Evolutionary conservation across 2,797 vertebrate species (phyloP), one percentile per base, ranked within the genome.

Genomic region (Okamejei kenojei): DNA sequence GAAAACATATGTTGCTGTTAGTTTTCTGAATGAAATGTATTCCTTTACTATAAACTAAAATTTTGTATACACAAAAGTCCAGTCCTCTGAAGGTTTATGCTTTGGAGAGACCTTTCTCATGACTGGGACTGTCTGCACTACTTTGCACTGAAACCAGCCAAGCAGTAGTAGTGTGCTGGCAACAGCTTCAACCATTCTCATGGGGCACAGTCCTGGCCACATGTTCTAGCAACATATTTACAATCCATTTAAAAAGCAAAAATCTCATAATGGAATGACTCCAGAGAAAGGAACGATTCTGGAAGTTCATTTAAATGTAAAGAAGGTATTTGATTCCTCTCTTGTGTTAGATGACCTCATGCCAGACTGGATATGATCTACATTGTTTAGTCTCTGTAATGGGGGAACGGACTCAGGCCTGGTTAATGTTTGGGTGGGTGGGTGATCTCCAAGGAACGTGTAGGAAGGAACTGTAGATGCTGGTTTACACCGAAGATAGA

Each of bases 1-100:
- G 82, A 63, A 86, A 63, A 86, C 54, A 63, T 32, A 29, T 29
- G 63, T n/a, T 6, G 26, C 29, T 86, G 29, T 65, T 86, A 61
- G 29, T 86, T 32, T 58, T 86, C 82, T 32, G 29, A 65, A 86
- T 86, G 61, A 63, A 86, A n/a, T 65, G 61, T 86, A 86, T 86
- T 65, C 58, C n/a, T 63, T 58, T 19, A 17, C 29, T 17, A 86
- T 86, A 86, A 86, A 86, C 63, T 86, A 32, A 86, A 32, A 63
- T 13, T 32, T 32, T 32, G 54, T 9, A 77, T n/a, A 29, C 61
- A 86, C 2, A 86, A 15, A 1, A 17, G 58, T 63, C 29, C 13
- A 84, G 45, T 61, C 54, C 29, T 26, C 54, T 58, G n/a, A 63
- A 58, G 11, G 45, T 61, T 61, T 58, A 29, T 86, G 26, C 82